Evolutionary conservation across 2,797 vertebrate species (phyloP).

Genomic region (Lerista edwardsae): DNA sequence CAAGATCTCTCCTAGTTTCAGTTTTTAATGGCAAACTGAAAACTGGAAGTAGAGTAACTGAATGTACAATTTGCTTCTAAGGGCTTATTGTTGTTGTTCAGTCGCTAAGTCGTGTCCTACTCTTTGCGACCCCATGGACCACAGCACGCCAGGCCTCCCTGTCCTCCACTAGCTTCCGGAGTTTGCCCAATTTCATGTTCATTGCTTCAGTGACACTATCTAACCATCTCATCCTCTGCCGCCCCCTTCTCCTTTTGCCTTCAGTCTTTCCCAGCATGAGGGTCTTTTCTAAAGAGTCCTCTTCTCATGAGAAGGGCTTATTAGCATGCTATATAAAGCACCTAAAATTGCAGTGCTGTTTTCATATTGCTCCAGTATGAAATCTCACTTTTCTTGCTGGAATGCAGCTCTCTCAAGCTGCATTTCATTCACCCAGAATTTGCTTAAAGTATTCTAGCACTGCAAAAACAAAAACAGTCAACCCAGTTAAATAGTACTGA

Average conservation of each 20-base stretch:
- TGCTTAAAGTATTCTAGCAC: neutral
- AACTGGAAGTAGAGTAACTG: neutral
- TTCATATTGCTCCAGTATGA: neutral
- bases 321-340: neutral
- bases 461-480: neutral
- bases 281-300: too few species aligned
- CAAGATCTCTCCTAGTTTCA: too few species aligned
- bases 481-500: fast-evolving
- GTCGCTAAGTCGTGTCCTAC: too few species aligned
- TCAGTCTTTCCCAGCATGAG: too few species aligned
- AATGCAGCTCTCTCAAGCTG: neutral
- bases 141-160: too few species aligned
- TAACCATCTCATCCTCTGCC: too few species aligned
- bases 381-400: neutral
- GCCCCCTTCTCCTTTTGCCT: too few species aligned
- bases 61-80: neutral
- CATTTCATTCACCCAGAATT: neutral
- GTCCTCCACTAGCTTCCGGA: too few species aligned
- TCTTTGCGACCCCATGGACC: too few species aligned
- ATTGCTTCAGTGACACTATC: too few species aligned
- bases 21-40: neutral
- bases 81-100: neutral
- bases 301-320: too few species aligned
- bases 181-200: too few species aligned
- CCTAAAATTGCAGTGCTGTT: neutral